Base-by-base conservation (phyloP, 2,113 vertebrate species). In the Benitochromis conjunctus region DNA sequence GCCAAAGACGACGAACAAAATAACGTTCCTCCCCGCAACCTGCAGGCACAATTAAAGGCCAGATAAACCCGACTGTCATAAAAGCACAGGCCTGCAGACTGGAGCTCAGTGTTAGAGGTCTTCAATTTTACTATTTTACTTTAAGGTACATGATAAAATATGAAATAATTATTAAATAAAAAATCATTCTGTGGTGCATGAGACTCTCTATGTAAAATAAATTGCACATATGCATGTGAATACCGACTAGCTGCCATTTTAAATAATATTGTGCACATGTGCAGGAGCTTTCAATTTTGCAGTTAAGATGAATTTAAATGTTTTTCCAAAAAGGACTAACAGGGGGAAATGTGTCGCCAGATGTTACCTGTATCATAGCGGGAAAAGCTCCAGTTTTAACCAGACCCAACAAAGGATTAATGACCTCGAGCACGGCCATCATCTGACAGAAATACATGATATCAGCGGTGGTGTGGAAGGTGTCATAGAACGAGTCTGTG, bases 361-460 rank as follows among this genome's bases (percentile, higher is more conserved):
- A 76, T 12, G 3, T 83, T 85, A 98, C 98, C 98, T 99, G 98
- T 24, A 97, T n/a, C 88, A 99, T 81, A 46, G 97, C 88, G 34
- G 98, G 97, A 18, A 97, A 36, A 74, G 98, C 90, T 0, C 97
- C 97, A 3, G 98, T 96, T 74, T 90, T 96, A 7, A 97, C 97
- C 16, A 99, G 95, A 55, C 98, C 98, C 89, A 98, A 90, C 5
- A 97, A 86, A 4, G 97, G 96, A 79, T 99, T 98, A 62, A 99
- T 77, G 36, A 98, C 96, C 94, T 99, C 98, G 80, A 98, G 95
- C 60, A 96, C 58, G 0, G 98, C 96, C 95, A 99, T 89, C 91
- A 97, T 97, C 94, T 99, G 97, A 91, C 98, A 99, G 96, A 98
- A 98, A 83, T 98, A 98, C 97, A 99, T 97, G 97, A 99, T 97